Conservation (phyloP, 2,113 vertebrate genomes). For the Chaetorhynchus papuensis region DNA sequence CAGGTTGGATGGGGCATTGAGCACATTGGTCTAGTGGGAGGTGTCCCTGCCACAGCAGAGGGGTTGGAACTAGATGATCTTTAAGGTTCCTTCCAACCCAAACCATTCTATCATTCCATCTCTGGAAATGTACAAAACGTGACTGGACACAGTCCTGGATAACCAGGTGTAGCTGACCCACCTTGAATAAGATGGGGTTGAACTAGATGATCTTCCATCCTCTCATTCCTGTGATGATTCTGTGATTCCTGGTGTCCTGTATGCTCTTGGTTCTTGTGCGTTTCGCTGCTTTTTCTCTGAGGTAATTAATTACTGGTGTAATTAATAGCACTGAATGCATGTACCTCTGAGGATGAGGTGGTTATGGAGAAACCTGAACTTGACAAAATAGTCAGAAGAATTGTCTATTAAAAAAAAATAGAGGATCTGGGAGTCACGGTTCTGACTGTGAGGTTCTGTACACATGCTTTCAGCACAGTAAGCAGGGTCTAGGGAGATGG, state of each 20-base stretch:
- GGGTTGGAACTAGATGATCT: background rate
- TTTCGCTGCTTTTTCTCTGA: background rate
- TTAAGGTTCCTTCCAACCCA: background rate
- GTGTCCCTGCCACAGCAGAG: background rate
- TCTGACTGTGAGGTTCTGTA: background rate
- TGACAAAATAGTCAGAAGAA: background rate
- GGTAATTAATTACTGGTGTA: background rate
- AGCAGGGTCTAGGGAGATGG: background rate
- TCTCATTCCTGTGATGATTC: background rate
- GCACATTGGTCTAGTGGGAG: background rate
- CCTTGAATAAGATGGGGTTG: background rate
- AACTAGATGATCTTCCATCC: background rate
- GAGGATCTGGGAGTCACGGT: background rate
- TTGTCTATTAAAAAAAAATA: background rate
- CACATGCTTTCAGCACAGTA: background rate
- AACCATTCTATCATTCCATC: background rate
- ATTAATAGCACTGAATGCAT: background rate
- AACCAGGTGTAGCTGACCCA: background rate
- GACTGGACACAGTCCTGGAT: background rate
- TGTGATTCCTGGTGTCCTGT: background rate
- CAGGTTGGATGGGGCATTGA: background rate
- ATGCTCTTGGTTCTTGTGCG: background rate
- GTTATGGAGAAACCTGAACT: background rate
- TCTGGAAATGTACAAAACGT: background rate
- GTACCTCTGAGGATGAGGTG: background rate